A percentile compares a stretch with the other conserved stretches of the same genome.
Evolutionary conservation across 2,113 vertebrate species (phyloP).

Genomic region (Festucalex cinctus): DNA sequence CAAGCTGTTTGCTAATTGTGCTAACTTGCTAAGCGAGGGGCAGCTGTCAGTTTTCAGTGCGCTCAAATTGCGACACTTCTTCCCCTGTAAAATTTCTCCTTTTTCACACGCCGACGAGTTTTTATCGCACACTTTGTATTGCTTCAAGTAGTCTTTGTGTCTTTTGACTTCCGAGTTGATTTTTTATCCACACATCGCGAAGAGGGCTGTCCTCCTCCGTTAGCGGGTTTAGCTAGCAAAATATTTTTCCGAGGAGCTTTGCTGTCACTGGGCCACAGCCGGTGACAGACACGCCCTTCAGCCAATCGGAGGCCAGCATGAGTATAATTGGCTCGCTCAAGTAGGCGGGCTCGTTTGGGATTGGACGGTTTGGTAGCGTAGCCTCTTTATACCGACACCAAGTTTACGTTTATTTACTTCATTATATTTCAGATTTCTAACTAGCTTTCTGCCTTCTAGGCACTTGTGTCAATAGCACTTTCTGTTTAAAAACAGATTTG

Average conservation of each 20-base stretch:
- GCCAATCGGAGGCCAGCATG: constrained; percentile 33
- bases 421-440: no score
- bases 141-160: background rate
- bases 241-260: constrained; percentile 38
- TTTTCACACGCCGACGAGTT: no score
- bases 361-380: background rate
- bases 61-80: background rate
- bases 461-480: background rate
- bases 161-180: constrained; percentile 7
- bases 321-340: background rate
- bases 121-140: background rate
- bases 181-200: background rate
- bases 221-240: constrained; percentile 52
- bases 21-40: constrained; percentile 43
- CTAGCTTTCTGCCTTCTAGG: no score
- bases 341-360: background rate
- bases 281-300: constrained; percentile 25
- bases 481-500: no score
- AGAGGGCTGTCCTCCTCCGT: constrained; percentile 10
- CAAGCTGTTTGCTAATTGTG: constrained; percentile 39
- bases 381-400: background rate
- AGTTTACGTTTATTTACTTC: background rate
- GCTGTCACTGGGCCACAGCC: constrained; percentile 37
- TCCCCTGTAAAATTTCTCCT: background rate
- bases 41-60: constrained; percentile 44